Conservation (phyloP, 1,140 invertebrate species). For the Vollenhovia emeryi region DNA sequence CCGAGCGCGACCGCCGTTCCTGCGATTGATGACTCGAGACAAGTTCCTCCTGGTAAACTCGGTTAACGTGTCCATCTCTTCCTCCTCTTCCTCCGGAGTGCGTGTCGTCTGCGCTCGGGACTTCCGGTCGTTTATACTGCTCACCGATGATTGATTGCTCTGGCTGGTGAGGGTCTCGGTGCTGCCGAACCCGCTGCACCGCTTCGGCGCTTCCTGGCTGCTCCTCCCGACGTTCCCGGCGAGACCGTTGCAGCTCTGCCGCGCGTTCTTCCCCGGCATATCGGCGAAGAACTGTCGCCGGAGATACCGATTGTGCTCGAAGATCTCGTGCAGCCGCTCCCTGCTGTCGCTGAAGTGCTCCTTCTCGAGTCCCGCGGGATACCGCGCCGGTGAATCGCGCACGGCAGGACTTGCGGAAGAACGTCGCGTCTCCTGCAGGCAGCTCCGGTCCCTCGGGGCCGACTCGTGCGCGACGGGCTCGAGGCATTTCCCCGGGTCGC, state of each 20-base stretch:
- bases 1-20: not conserved
- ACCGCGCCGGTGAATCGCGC: not conserved
- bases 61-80: conserved; percentile 6
- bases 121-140: conserved; percentile 79
- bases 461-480: not conserved
- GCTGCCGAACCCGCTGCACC: conserved; percentile 80
- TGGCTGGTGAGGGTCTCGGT: conserved; percentile 83
- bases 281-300: conserved; percentile 81
- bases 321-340: conserved; percentile 83
- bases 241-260: not conserved
- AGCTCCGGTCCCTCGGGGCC: not conserved
- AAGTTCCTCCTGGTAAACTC: not conserved
- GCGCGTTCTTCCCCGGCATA: conserved; percentile 55
- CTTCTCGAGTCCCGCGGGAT: not conserved
- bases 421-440: not conserved
- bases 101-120: conserved; percentile 75
- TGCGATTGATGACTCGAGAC: not conserved
- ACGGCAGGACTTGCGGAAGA: not conserved
- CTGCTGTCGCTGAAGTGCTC: conserved; percentile 76
- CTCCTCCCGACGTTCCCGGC: not conserved
- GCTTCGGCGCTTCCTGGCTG: conserved; percentile 1
- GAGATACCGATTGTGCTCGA: conserved; percentile 81
- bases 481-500: not conserved
- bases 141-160: conserved; percentile 82
- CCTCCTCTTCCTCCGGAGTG: conserved; percentile 71